Percentiles rank a stretch among this genome's conserved stretches.
phyloP scores from a whole-genome alignment of 1,140 invertebrate species.

The Diachasmimorpha longicaudata region DNA sequence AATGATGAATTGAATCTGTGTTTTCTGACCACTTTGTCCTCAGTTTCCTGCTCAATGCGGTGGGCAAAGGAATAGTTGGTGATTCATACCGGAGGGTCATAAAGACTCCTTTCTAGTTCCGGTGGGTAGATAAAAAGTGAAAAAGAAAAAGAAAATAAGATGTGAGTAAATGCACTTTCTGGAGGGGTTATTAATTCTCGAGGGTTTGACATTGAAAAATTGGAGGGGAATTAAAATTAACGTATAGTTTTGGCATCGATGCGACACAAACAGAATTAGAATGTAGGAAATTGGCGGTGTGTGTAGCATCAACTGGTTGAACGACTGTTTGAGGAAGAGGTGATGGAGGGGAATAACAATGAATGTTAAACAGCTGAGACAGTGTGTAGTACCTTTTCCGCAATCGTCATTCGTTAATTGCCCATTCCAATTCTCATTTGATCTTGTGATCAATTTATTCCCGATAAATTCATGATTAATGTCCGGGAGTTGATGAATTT shows the following conservation, averaged over 20 bases:
- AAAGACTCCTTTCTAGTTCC: not conserved
- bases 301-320: not conserved
- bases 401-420: not conserved
- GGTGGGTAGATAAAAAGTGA: not conserved
- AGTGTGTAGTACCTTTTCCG: not conserved
- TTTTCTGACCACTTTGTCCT: not conserved
- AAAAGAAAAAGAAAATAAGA: not conserved
- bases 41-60: not conserved
- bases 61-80: not conserved
- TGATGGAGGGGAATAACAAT: not conserved
- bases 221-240: not conserved
- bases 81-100: not conserved
- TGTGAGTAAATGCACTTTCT: not conserved
- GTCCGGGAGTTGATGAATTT: not conserved
- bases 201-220: not conserved
- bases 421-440: not conserved
- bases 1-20: not conserved
- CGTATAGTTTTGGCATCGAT: not conserved
- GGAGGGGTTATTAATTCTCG: no score
- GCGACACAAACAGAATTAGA: not conserved
- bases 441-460: not conserved
- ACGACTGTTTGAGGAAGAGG: not conserved
- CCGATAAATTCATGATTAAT: not conserved
- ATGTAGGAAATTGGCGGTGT: not conserved
- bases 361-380: not conserved